Evolutionary conservation across 2,888 invertebrate species (phyloP), one percentile per base, ranked within the genome.

Genomic region (Taphrorychus bicolor): DNA sequence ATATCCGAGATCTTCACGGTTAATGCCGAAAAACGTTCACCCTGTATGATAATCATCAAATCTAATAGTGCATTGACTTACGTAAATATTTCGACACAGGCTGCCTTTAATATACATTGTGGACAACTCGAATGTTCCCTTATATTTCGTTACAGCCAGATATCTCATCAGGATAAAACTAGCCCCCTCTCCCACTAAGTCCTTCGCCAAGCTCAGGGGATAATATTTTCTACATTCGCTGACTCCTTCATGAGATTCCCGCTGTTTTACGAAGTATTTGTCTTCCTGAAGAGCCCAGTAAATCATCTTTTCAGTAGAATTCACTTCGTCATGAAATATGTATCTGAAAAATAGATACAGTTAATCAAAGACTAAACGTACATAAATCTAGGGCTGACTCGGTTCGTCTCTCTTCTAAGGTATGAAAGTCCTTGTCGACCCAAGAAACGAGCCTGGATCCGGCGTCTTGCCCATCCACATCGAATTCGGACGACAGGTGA

Each of bases 401-500:
- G 32, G 82, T 84, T 80, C 88, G 84, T 74, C 87, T 87, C 78
- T 89, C 89, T 83, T 89, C 88, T 78, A 89, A 83, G 11, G 88
- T 89, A 71, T 88, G 87, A 59, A 89, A 82, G 74, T 87, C 85
- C 69, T 83, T 81, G 72, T 87, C 87, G 66, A 87, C 80, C 79
- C 88, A 87, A 72, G 87, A 84, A 56, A 87, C 85, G 64, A 89
- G 82, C 73, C 86, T 86, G 9, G 87, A 85, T 9, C 88, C 87
- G 63, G 85, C 85, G 76, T 86, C 86, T 63, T 82, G 83, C 32
- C 85, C 86, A 74, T 86, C 83, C 62, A 85, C 83, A 45, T 85
- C 85, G 56, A 88, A 85, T 73, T 88, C 85, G 16, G 87, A 87
- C 22, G 87, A 86, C 7, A 87, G 81, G 80, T 88, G 87, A 5